Conservation (phyloP, 1,140 invertebrate genomes). For the Brachionus rotundiformis region DNA sequence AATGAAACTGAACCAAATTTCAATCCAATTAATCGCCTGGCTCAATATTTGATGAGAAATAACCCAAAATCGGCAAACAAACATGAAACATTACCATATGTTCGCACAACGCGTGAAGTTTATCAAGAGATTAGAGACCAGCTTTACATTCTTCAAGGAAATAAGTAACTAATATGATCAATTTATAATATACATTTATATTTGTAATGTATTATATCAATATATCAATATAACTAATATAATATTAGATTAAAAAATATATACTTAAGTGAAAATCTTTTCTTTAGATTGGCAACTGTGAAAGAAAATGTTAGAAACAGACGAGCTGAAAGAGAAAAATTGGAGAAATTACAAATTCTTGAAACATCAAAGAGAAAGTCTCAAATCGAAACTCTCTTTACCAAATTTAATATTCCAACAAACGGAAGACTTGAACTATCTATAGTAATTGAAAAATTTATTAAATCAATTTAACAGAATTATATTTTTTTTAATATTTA, state of each 20-base stretch:
- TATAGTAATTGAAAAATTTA: conserved; percentile 55
- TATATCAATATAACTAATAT: no score
- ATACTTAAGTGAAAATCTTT: no score
- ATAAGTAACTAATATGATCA: conserved; percentile 59
- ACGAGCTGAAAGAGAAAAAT: conserved; percentile 59
- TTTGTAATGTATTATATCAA: no score
- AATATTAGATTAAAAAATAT: no score
- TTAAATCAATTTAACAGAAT: neutral
- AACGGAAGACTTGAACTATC: conserved; percentile 59
- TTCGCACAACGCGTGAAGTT: conserved; percentile 60
- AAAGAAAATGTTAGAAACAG: conserved; percentile 61
- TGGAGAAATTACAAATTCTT: conserved; percentile 54
- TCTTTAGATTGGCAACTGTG: conserved; percentile 59
- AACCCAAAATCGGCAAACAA: conserved; percentile 63
- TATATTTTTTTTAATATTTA: neutral
- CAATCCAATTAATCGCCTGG: conserved; percentile 64
- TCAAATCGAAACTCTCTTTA: conserved; percentile 58
- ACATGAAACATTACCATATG: conserved; percentile 62
- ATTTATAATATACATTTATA: no score
- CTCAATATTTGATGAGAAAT: conserved; percentile 64
- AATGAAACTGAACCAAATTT: conserved; percentile 59
- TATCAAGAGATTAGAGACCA: conserved; percentile 60
- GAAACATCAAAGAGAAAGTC: conserved; percentile 57
- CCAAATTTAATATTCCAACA: conserved; percentile 57
- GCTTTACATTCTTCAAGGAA: conserved; percentile 61